phyloP scores from a whole-genome alignment of 2,888 invertebrate genomes.

The Cristatella mucedo region DNA sequence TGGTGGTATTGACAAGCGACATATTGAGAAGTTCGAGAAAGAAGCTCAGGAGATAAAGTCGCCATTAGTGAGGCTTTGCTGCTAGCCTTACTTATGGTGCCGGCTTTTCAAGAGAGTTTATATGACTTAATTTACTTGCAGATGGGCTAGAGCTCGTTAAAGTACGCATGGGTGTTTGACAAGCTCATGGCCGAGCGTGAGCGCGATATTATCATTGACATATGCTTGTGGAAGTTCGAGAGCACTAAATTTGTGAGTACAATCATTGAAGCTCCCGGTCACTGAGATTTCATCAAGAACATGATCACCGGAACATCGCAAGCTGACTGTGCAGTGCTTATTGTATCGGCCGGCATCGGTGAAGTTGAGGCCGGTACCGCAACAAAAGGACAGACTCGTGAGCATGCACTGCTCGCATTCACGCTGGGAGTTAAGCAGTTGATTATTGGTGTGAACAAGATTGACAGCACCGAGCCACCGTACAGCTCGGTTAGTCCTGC shows the following conservation, averaged over 20 bases:
- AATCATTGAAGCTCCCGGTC: slow-evolving; percentile 98
- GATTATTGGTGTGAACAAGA: slow-evolving; percentile 98
- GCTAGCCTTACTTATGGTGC: too few relatives aligned
- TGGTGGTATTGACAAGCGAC: slow-evolving; percentile 99
- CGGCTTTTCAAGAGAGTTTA: too few relatives aligned
- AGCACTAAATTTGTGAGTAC: slow-evolving; percentile 88
- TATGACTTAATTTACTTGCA: too few relatives aligned
- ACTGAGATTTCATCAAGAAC: slow-evolving; percentile 99
- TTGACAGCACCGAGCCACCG: slow-evolving; percentile 92
- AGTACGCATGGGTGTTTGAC: slow-evolving; percentile 99
- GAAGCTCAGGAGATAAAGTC: slow-evolving; percentile 71
- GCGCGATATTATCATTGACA: slow-evolving; percentile 99
- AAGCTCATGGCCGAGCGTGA: slow-evolving; percentile 99
- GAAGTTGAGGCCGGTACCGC: slow-evolving; percentile 99
- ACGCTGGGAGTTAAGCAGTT: slow-evolving; percentile 96
- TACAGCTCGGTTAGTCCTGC: slow-evolving; percentile 54
- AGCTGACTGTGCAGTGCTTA: slow-evolving; percentile 95
- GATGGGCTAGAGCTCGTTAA: slow-evolving; percentile 99
- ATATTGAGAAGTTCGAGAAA: slow-evolving; percentile 99
- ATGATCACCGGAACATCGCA: slow-evolving; percentile 89
- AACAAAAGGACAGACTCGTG: slow-evolving; percentile 97
- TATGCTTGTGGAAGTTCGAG: slow-evolving; percentile 96
- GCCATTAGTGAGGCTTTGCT: not conserved
- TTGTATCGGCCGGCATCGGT: slow-evolving; percentile 96
- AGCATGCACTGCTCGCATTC: slow-evolving; percentile 93